Base-by-base conservation (phyloP, 2,888 invertebrate species). In the Lingula anatina region DNA sequence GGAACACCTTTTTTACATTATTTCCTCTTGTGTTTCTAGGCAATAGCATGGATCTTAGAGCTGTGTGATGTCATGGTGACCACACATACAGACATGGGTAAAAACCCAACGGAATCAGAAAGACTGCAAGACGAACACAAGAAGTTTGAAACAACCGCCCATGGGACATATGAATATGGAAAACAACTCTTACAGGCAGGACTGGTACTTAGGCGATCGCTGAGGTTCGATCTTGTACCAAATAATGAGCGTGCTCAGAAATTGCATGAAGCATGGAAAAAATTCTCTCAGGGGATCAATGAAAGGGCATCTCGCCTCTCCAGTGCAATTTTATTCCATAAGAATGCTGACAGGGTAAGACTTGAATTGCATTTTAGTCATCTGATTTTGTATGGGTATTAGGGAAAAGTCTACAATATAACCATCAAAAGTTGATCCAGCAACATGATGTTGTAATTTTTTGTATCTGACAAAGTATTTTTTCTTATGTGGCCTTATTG, bases 151-250 rank as follows among this genome's bases (percentile, higher is more conserved):
- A 85, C 87, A 70, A 88, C 88, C 42, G 88, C 88, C 38, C 73
- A 89, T 88, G 86, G 86, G 45, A 88, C 88, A 20, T 88, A 85
- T 73, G 86, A 88, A 60, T 90, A 89, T 66, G 89, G 89, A 18
- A 85, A 85, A 64, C 88, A 89, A 77, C 78, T 89, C 54, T 78
- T 88, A 44, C 85, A 86, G 63, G 88, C 88, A 3, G 85, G 88
- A 1, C 78, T 86, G 46, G 84, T 86, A 15, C 71, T 90, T 52
- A 80, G 89, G 42, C 82, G 86, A 54, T 86, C 88, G 26, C 85
- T 88, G 70, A 83, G 86, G 67, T 77, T 71, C 39, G 71, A 76
- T 46, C 57, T 73, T 47, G 82, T 82, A 40, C 81, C 80, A 23
- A 84, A 86, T 62, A 79, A 80, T 37, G 75, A 75, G 52, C 78